Evolutionary conservation across 1,140 invertebrate species (phyloP).

Genomic region (Monochamus saltuarius): DNA sequence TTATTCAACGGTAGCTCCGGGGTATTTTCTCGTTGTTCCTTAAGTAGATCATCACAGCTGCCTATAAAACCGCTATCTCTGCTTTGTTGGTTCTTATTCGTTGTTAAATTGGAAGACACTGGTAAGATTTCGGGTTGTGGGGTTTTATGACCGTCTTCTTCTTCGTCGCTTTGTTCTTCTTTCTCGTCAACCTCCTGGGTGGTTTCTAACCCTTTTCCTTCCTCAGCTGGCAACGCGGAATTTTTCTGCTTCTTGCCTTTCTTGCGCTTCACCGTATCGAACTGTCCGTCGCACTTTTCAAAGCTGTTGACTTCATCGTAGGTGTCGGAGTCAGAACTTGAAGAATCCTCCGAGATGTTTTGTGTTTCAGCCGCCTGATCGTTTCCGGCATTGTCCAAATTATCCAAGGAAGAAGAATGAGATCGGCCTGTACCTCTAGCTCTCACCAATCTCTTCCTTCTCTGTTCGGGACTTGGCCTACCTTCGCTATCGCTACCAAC

Average conservation of each 20-base stretch:
- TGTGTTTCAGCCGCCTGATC: slow-evolving; percentile 54
- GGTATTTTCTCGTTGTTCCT: slow-evolving; percentile 56
- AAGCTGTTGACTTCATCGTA: slow-evolving; percentile 68
- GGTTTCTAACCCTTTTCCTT: slow-evolving; percentile 59
- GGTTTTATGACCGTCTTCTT: slow-evolving; percentile 58
- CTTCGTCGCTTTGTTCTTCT: slow-evolving; percentile 49
- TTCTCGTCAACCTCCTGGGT: slow-evolving; percentile 52
- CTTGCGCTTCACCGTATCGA: slow-evolving; percentile 81
- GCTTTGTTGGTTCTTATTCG: slow-evolving; percentile 72
- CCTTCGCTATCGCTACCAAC: slow-evolving; percentile 84
- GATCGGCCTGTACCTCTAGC: slow-evolving; percentile 77
- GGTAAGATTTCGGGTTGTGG: slow-evolving; percentile 62
- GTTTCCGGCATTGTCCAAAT: slow-evolving; percentile 59
- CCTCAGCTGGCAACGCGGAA: slow-evolving; percentile 50
- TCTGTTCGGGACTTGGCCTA: slow-evolving; percentile 80
- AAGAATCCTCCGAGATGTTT: slow-evolving; percentile 64
- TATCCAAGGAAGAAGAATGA: slow-evolving; percentile 77
- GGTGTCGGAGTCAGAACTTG: slow-evolving; percentile 75
- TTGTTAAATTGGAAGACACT: slow-evolving; percentile 56
- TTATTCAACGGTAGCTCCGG: slow-evolving; percentile 46
- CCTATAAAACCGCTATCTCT: slow-evolving; percentile 85
- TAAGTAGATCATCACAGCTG: slow-evolving; percentile 81
- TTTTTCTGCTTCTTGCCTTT: slow-evolving; percentile 66
- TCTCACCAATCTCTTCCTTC: slow-evolving; percentile 74
- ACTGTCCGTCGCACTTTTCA: slow-evolving; percentile 70